Evolutionary conservation across 2,888 invertebrate species (phyloP).

Genomic region (Torymus tubicola): DNA sequence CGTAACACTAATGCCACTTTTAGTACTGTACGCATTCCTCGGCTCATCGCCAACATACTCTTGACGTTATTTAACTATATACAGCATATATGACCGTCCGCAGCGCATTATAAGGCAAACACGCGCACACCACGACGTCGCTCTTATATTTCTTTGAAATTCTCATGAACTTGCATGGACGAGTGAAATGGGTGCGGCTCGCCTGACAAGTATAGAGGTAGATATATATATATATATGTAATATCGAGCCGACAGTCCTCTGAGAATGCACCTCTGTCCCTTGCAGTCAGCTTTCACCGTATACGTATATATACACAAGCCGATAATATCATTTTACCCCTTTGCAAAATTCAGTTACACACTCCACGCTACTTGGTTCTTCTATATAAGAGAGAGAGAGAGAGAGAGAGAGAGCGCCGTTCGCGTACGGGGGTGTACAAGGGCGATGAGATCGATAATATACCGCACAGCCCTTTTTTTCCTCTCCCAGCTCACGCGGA

Average conservation of each 20-base stretch:
- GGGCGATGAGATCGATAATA: neutral
- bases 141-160: constrained; percentile 17
- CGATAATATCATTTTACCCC: constrained; percentile 20
- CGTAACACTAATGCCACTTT: too few relatives aligned
- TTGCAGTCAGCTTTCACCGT: neutral
- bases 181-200: constrained; percentile 37
- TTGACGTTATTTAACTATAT: too few relatives aligned
- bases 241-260: constrained; percentile 17
- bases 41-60: too few relatives aligned
- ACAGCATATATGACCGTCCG: too few relatives aligned
- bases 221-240: neutral
- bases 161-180: neutral
- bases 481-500: neutral
- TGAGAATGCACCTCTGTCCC: neutral
- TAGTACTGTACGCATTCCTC: too few relatives aligned
- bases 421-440: too few relatives aligned
- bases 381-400: too few relatives aligned
- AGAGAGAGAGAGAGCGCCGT: too few relatives aligned
- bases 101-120: too few relatives aligned
- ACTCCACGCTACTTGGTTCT: neutral
- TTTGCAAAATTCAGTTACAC: constrained; percentile 28
- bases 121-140: neutral
- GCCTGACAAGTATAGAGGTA: constrained; percentile 24
- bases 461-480: neutral
- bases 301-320: neutral